phyloP scores from a whole-genome alignment of 2,113 vertebrate species.

The Trinectes maculatus region DNA sequence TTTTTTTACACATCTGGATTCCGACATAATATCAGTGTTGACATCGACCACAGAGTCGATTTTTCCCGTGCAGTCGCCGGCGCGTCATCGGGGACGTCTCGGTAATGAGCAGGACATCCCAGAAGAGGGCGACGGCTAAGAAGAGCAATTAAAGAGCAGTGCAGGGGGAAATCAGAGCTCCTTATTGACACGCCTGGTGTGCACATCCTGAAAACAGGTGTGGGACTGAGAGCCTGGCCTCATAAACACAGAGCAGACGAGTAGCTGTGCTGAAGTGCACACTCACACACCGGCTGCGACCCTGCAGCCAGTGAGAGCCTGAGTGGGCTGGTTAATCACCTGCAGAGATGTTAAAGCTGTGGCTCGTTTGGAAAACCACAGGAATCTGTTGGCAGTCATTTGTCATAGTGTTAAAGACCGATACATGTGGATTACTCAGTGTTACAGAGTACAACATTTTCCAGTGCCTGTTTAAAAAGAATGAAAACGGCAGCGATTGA shows the following conservation, averaged over 20 bases:
- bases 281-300: neutral
- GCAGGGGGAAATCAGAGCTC: conserved; percentile 20
- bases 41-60: neutral
- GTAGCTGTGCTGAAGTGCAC: neutral
- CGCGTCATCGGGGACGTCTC: conserved; percentile 42
- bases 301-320: neutral
- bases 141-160: conserved; percentile 24
- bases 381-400: neutral
- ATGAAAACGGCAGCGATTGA: too few species aligned
- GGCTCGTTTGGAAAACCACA: neutral
- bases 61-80: neutral
- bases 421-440: too few species aligned
- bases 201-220: conserved; percentile 24
- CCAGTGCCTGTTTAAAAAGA: too few species aligned
- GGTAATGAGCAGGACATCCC: conserved; percentile 54
- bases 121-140: conserved; percentile 23
- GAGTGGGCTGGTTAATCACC: conserved; percentile 35
- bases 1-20: neutral
- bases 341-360: conserved; percentile 1
- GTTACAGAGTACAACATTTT: too few species aligned
- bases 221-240: conserved; percentile 16
- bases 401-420: too few species aligned
- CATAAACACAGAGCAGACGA: neutral
- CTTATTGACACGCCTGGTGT: conserved; percentile 33
- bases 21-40: neutral